Conservation (phyloP, 2,888 invertebrate species). For the Heliconius ethilla region DNA sequence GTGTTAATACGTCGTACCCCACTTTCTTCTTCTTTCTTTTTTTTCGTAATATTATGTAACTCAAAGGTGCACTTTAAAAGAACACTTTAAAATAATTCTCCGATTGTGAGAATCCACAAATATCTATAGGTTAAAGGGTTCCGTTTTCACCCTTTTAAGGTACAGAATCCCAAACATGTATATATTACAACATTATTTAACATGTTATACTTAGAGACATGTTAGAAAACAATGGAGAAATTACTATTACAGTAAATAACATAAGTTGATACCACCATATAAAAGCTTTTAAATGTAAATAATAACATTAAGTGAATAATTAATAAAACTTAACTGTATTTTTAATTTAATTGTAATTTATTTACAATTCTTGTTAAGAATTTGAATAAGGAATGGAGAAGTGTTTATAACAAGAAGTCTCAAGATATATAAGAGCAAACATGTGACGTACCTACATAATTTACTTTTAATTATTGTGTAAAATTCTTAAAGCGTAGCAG, state of each 20-base stretch:
- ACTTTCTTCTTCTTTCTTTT: no score
- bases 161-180: no score
- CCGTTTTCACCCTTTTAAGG: no score
- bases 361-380: neutral
- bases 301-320: neutral
- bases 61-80: no score
- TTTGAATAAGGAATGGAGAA: neutral
- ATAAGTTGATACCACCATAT: neutral
- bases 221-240: no score
- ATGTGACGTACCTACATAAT: neutral
- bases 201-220: no score
- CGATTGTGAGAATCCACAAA: no score
- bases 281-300: neutral
- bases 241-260: neutral
- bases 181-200: no score
- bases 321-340: neutral
- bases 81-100: no score
- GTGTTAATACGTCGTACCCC: no score
- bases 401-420: neutral
- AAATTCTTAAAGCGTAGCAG: constrained; percentile 1
- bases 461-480: constrained; percentile 10
- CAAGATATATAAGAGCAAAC: constrained; percentile 4
- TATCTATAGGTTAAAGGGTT: no score
- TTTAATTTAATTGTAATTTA: neutral
- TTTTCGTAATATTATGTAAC: no score